Conservation (phyloP, 2,113 vertebrate genomes). For the Zosterops japonicus region DNA sequence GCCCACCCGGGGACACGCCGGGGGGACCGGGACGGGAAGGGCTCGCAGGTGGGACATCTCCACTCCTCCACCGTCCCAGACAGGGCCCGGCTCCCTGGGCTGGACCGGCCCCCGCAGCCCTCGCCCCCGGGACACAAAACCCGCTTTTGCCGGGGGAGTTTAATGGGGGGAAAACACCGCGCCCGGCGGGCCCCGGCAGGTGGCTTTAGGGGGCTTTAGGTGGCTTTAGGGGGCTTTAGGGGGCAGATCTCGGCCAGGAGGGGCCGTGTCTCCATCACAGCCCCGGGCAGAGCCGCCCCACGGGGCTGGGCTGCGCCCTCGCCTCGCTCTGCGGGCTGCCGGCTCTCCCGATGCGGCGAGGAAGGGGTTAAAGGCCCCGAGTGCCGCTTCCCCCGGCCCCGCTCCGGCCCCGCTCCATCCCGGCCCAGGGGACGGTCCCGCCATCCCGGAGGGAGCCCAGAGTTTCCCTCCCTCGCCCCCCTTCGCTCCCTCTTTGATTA, state of each 20-base stretch:
- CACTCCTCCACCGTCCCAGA: too few relatives aligned
- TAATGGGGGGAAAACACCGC: not conserved
- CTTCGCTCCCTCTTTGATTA: conserved; percentile 27
- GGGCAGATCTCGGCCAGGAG: not conserved
- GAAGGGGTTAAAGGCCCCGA: not conserved
- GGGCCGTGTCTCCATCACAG: fast-evolving
- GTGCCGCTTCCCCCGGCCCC: not conserved
- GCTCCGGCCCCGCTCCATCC: not conserved
- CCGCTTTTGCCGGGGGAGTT: too few relatives aligned
- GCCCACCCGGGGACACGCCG: too few relatives aligned
- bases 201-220: not conserved
- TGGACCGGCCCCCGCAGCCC: too few relatives aligned
- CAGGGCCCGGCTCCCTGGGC: too few relatives aligned
- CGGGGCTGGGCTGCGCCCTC: not conserved
- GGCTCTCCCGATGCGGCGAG: not conserved
- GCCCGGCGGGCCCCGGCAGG: not conserved
- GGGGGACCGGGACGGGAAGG: too few relatives aligned
- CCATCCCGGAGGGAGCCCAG: not conserved
- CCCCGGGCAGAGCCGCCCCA: not conserved
- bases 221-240: too few relatives aligned
- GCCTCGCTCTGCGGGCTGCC: not conserved
- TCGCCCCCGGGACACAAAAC: too few relatives aligned
- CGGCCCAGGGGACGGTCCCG: not conserved
- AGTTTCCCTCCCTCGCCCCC: not conserved
- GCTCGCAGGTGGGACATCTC: too few relatives aligned